Base-by-base conservation (phyloP, 2,888 invertebrate species). In the Epirrita christyi region DNA sequence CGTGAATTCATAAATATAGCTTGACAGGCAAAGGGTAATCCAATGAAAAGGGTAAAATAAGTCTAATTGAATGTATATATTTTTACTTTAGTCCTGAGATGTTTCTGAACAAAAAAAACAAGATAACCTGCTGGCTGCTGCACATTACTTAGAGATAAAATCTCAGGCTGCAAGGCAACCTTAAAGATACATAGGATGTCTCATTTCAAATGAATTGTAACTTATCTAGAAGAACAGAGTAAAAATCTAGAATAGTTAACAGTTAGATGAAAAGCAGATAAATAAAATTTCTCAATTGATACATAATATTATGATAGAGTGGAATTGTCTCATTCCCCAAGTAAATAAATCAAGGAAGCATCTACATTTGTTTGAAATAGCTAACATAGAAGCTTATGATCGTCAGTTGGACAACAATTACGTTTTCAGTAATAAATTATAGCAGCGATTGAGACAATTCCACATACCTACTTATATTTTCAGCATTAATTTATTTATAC, bases 231-330 rank as follows among this genome's bases (percentile, higher is more conserved):
- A 62, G 74, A 81, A 82, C 80, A 88, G 84, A 86, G 83, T 85
- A 85, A 86, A 86, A 84, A 83, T 71, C 68, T 77, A 83, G 80
- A 74, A 68, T 70, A 71, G 70, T 72, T 73, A 73, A 77, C 76
- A 85, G 86, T 86, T 86, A 86, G 83, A 85, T 75, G 76, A 78
- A 83, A 86, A 90, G 89, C 88, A 85, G 81, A 85, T 88, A 88
- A 87, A 88, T 89, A 88, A 77, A 73, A 82, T 78, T 78, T 75
- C 68, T 84, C 76, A 78, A 83, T 83, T 77, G 75, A 81, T 83
- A 87, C 72, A 78, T 21, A 21, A 21, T 21, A 21, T 21, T 82
- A 81, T 75, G 63, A 82, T 82, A 83, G 77, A 84, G 68, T 73
- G 69, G 73, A 75, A 76, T 75, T 77, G 80, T 76, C 81, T 77